Evolutionary conservation across 1,140 invertebrate species (phyloP), one percentile per base, ranked within the genome.

Genomic region (Scaptomyza montana): DNA sequence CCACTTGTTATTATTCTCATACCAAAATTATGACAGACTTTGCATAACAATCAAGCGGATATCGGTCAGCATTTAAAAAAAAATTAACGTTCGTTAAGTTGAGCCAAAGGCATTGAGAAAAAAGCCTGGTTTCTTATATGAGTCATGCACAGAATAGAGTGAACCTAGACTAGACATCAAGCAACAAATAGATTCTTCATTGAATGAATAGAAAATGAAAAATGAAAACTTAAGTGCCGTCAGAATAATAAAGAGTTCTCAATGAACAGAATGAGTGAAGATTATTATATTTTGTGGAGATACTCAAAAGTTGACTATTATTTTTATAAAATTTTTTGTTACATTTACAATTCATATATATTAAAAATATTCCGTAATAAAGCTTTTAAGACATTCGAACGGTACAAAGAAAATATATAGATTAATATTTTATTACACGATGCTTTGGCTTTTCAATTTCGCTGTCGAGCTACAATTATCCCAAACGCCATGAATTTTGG

Each of bases 31-130:
- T 62, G 78, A 41, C 59, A 55, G 67, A 77, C 79, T 87, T 87
- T 74, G 84, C 84, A 87, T 87, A 80, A 87, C 84, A 87, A 89
- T 89, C 74, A 72, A 54, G 66, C 84, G 84, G 79, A 89, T 89
- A 89, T 87, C 76, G 79, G 78, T 78, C 72, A 77, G 30, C 25
- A 68, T 61, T 33, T 64, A 54, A 43, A 59, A 59, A 47, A 30
- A 53, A 54, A 62, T 39, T 46, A 62, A 68, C 30, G 43, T 30
- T 69, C 50, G 55, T 39, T 66, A 60, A 33, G 13, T 30, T 21
- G 51, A 9, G 30, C 33, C 56, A 56, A 21, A 19, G 36, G 16
- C 36, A 62, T 54, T 62, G 28, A 69, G 49, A 47, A 69, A 69
- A 41, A 47, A 69, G 30, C 41, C 39, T n/a, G 5, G 21, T 25